Conservation (phyloP, 2,113 vertebrate species). For the Nicator chloris region DNA sequence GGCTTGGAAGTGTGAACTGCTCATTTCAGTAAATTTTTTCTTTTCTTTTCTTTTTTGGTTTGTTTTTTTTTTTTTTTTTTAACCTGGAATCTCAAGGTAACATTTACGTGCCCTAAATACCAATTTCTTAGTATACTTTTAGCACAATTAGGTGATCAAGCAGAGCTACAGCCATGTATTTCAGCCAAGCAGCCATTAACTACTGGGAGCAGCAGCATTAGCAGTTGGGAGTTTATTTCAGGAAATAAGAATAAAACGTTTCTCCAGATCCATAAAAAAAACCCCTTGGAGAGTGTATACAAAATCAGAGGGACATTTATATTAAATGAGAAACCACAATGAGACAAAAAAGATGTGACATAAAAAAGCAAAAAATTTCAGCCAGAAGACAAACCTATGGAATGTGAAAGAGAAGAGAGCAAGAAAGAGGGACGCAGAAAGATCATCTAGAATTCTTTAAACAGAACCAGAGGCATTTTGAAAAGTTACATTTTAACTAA, state of each 20-base stretch:
- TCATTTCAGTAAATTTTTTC: background rate
- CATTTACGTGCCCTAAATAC: slow-evolving; percentile 9
- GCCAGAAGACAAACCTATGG: background rate
- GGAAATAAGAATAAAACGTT: background rate
- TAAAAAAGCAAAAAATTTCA: background rate
- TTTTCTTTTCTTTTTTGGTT: background rate
- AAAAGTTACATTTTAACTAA: background rate
- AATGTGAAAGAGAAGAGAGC: background rate
- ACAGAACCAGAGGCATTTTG: background rate
- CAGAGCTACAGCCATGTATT: background rate
- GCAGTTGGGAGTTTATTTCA: background rate
- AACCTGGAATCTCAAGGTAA: background rate
- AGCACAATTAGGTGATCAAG: slow-evolving; percentile 2
- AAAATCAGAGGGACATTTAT: background rate
- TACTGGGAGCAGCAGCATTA: background rate
- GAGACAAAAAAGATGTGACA: background rate
- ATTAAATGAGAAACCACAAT: background rate
- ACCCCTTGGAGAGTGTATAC: background rate
- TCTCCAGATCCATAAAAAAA: background rate
- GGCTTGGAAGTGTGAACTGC: background rate
- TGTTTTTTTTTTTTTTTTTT: background rate
- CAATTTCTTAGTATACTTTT: background rate
- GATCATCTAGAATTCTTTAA: background rate
- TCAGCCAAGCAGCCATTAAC: background rate
- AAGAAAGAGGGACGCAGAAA: background rate